Evolutionary conservation across 2,888 invertebrate species (phyloP).

Genomic region (Cremastinae sp.): DNA sequence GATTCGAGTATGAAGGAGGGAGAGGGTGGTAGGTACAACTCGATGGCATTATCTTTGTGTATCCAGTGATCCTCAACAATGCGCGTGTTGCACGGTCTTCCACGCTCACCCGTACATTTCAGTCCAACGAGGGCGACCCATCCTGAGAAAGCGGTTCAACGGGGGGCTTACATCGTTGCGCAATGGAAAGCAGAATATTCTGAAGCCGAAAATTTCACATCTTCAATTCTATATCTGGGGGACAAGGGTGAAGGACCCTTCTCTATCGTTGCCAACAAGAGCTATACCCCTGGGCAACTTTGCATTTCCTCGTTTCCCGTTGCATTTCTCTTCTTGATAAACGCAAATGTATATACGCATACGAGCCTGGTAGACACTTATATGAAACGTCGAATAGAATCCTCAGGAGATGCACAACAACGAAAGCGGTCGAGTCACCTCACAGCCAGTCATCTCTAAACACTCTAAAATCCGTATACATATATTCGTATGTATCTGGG

Average conservation of each 20-base stretch:
- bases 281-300: constrained; percentile 47
- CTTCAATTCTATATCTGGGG: constrained; percentile 35
- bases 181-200: constrained; percentile 50
- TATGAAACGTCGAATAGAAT: constrained; percentile 46
- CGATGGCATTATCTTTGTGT: constrained; percentile 69
- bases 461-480: constrained; percentile 15
- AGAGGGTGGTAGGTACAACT: too few species aligned
- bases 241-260: background rate
- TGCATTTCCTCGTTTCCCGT: constrained; percentile 36
- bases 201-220: constrained; percentile 29
- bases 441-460: constrained; percentile 18
- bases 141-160: background rate
- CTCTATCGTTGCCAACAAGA: constrained; percentile 33
- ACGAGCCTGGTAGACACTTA: constrained; percentile 3
- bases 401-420: constrained; percentile 32
- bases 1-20: constrained; percentile 32
- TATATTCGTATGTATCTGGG: constrained; percentile 8
- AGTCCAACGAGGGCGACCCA: background rate
- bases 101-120: constrained; percentile 6
- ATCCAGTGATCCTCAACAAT: constrained; percentile 67
- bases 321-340: constrained; percentile 50
- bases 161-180: constrained; percentile 20
- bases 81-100: constrained; percentile 47
- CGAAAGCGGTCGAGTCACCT: constrained; percentile 36
- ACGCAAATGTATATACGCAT: constrained; percentile 24